A percentile compares a stretch with the other conserved stretches of the same genome.
Conservation (phyloP, 35 echinoderm and acorn worm species). For the Acanthaster planci region DNA sequence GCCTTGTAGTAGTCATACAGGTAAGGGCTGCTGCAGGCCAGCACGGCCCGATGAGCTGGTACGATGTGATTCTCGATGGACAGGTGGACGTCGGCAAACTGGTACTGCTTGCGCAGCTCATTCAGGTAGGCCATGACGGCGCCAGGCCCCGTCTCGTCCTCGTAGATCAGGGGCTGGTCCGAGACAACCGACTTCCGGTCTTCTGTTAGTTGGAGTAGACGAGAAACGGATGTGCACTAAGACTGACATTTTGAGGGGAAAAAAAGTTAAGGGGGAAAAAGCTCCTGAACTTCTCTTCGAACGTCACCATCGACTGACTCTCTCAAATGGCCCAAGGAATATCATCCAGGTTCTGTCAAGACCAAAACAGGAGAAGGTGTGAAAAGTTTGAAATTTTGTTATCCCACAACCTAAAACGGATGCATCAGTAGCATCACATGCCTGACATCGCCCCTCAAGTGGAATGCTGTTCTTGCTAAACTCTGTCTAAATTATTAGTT, state of each 20-base stretch:
- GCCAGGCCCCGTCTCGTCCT: slow-evolving; percentile 59
- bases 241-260: background rate
- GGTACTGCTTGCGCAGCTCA: slow-evolving; percentile 84
- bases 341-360: no score
- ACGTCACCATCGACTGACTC: background rate
- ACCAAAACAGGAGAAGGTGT: no score
- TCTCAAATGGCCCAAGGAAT: no score
- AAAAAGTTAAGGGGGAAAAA: background rate
- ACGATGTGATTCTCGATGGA: slow-evolving; percentile 73
- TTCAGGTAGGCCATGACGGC: slow-evolving; percentile 77
- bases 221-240: background rate
- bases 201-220: slow-evolving; percentile 33
- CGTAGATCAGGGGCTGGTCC: slow-evolving; percentile 28
- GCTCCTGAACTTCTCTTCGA: background rate
- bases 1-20: slow-evolving; percentile 56
- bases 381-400: no score
- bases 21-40: slow-evolving; percentile 82
- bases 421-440: no score
- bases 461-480: no score
- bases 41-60: slow-evolving; percentile 82
- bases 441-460: no score
- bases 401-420: no score
- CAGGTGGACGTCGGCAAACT: slow-evolving; percentile 75
- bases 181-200: slow-evolving; percentile 30
- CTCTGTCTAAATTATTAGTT: no score